These are phyloP conservation scores for Campoplex nolae DNA, from an alignment of 2,888 invertebrate genomes.

Conservation along the genomic window DNA sequence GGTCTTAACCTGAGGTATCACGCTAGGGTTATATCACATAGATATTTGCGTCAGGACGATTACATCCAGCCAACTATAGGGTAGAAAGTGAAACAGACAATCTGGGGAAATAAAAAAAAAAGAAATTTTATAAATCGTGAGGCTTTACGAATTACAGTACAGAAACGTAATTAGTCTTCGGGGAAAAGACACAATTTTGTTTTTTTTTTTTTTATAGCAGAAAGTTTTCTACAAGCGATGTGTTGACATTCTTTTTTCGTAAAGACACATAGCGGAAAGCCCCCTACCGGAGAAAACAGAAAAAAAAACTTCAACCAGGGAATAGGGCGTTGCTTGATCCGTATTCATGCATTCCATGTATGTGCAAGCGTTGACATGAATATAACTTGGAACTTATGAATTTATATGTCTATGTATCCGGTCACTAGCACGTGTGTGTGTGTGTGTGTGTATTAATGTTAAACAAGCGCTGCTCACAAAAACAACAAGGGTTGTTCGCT, in stretches of 20 bases:
- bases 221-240: neutral
- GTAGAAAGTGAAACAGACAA: constrained; percentile 27
- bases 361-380: constrained; percentile 6
- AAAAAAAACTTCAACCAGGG: neutral
- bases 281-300: neutral
- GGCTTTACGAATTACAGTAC: too few relatives aligned
- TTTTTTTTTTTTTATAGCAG: neutral
- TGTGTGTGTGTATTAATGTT: constrained; percentile 76
- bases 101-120: neutral
- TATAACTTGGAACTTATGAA: constrained; percentile 1
- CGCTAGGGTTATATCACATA: constrained; percentile 26
- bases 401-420: constrained; percentile 4
- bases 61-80: constrained; percentile 11
- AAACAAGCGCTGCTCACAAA: constrained; percentile 70
- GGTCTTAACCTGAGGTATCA: constrained; percentile 2
- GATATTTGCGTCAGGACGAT: constrained; percentile 6
- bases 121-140: neutral
- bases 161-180: neutral
- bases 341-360: neutral
- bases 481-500: constrained; percentile 23
- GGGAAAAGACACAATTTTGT: neutral
- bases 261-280: neutral
- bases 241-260: neutral
- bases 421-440: constrained; percentile 65
- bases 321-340: neutral